A percentile compares a stretch with the other conserved stretches of the same genome.
These are phyloP conservation scores for Otolemur garnettii DNA, from an alignment of 2,113 vertebrate species.

Conservation along the genomic window DNA sequence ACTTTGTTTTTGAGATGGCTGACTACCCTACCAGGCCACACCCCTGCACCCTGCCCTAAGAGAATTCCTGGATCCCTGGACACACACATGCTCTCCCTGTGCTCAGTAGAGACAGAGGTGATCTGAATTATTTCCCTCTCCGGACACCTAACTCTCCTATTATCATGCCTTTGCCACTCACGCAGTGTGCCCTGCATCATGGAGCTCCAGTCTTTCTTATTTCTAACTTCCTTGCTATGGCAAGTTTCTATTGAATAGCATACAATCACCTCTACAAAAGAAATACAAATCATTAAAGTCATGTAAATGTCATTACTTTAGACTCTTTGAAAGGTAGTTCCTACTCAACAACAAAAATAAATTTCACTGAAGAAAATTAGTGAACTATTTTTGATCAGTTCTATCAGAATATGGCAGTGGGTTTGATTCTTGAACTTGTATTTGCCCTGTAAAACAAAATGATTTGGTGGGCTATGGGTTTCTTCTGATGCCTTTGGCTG, in stretches of 20 bases:
- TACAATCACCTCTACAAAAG: not conserved
- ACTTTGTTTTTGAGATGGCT: not conserved
- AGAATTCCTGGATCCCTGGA: not conserved
- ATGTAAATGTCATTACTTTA: constrained; percentile 54
- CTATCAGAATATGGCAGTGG: not conserved
- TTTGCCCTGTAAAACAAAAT: constrained; percentile 38
- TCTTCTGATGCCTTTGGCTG: constrained; percentile 27
- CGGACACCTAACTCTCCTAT: not conserved
- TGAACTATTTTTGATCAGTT: constrained; percentile 14
- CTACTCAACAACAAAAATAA: constrained; percentile 10
- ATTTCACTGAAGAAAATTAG: not conserved
- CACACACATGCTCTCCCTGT: not conserved
- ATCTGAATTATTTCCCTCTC: too few species aligned
- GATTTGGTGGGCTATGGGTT: not conserved
- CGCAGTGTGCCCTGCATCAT: not conserved
- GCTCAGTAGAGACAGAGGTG: not conserved
- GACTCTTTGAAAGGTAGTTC: constrained; percentile 7
- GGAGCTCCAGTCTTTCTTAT: not conserved
- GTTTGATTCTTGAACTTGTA: not conserved
- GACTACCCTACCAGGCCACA: not conserved
- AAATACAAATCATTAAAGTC: not conserved
- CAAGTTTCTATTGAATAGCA: not conserved
- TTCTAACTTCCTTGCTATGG: not conserved
- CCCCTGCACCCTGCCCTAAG: too few species aligned
- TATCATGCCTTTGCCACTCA: not conserved